A percentile compares a stretch with the other conserved stretches of the same genome.
These are phyloP conservation scores for Lineus longissimus DNA, from an alignment of 1,140 invertebrate genomes.

Conservation along the genomic window DNA sequence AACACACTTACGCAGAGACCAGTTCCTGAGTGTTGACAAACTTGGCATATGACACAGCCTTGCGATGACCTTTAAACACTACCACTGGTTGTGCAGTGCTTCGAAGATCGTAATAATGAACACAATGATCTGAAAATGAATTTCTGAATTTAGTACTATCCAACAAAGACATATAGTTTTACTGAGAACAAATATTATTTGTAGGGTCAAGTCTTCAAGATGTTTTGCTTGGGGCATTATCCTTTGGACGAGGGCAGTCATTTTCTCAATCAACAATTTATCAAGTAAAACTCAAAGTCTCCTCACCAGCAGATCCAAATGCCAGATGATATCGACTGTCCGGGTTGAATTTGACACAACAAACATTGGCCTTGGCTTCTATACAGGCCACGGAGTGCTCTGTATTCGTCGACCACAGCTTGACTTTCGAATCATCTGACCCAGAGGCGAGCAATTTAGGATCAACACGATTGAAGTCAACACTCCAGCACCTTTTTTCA, in stretches of 20 bases:
- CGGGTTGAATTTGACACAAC: slow-evolving; percentile 95
- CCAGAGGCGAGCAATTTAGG: slow-evolving; percentile 87
- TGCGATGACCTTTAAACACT: slow-evolving; percentile 87
- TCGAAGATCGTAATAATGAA: slow-evolving; percentile 92
- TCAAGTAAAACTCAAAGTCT: no score
- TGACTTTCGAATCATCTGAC: slow-evolving; percentile 89
- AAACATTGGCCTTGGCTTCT: slow-evolving; percentile 90
- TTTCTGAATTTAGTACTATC: no score
- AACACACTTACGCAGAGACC: slow-evolving; percentile 73
- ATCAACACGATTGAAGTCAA: slow-evolving; percentile 92
- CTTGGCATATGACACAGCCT: slow-evolving; percentile 94
- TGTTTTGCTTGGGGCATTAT: no score
- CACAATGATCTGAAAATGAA: slow-evolving; percentile 75
- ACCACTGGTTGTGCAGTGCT: slow-evolving; percentile 77
- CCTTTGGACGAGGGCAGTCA: no score
- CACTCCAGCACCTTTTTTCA: slow-evolving; percentile 94
- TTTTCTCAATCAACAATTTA: no score
- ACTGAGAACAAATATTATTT: no score
- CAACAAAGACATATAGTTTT: no score
- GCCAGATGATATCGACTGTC: slow-evolving; percentile 79
- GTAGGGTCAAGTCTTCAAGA: background rate
- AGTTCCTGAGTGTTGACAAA: slow-evolving; percentile 86
- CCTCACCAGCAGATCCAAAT: slow-evolving; percentile 77
- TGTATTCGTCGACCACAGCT: slow-evolving; percentile 85
- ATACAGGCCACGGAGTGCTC: slow-evolving; percentile 83